Base-by-base conservation (phyloP, 2,888 invertebrate genomes). In the Tinea semifulvella region DNA sequence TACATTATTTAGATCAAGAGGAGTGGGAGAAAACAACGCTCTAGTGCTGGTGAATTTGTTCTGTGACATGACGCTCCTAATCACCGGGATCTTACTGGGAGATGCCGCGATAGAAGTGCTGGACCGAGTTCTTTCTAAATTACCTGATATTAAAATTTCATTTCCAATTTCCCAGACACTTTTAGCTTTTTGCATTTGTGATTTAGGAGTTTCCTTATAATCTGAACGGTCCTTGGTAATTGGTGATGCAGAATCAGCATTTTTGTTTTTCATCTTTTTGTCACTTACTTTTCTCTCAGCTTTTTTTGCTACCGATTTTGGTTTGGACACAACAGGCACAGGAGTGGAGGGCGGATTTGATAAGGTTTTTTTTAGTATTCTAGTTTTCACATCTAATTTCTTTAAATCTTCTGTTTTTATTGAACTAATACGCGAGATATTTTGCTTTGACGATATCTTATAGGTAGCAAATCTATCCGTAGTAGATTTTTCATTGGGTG, bases 1-100 rank as follows among this genome's bases (percentile, higher is more conserved):
- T 81, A 79, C 61, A 62, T 69, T 70, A 55, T 60, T 69, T 79
- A 82, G 81, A 81, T 81, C 80, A 69, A 76, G 73, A 65, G 80
- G 82, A 82, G 82, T 81, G 80, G 82, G 79, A 68, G 81, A 80
- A 71, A 81, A 82, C 53, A 81, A 68, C 59, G 82, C 81, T 59
- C 81, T 68, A 18, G 81, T 76, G 53, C 79, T 81, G 54, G 73
- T 80, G 53, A 82, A 80, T 55, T 79, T 82, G 51, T 70, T 69
- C 42, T 71, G 77, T 49, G 77, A 68, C 69, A 79, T 72, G 58
- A 80, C 80, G 65, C 80, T 73, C 64, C 82, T 76, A 56, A 81
- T 80, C 73, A 86, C 82, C 60, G 86, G 86, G 66, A 86, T 86
- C 73, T 85, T 85, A 60, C 85, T 85, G 42, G 81, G 80, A 71